These are phyloP conservation scores for Rhimphoctona megacephalus DNA, from an alignment of 2,888 invertebrate genomes.

Conservation along the genomic window DNA sequence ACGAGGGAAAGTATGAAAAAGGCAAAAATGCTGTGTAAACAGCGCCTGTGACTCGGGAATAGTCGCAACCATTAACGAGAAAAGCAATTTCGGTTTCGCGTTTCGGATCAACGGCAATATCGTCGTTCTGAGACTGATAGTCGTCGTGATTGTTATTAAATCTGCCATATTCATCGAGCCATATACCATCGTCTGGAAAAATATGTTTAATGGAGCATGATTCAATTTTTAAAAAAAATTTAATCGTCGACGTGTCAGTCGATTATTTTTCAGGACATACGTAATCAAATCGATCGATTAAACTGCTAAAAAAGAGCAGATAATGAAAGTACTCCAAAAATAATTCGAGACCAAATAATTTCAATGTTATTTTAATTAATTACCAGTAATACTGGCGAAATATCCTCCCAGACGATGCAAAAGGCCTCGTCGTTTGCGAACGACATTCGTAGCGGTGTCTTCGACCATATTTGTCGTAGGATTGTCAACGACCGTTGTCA, in stretches of 20 bases:
- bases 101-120: slow-evolving; percentile 66
- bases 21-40: slow-evolving; percentile 92
- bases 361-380: slow-evolving; percentile 6
- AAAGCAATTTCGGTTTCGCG: slow-evolving; percentile 81
- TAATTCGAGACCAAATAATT: not conserved
- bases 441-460: slow-evolving; percentile 67
- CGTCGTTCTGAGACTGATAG: slow-evolving; percentile 72
- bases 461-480: slow-evolving; percentile 77
- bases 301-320: not conserved
- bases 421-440: slow-evolving; percentile 73
- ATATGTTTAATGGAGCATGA: not conserved
- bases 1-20: slow-evolving; percentile 90
- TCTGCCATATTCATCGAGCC: slow-evolving; percentile 82
- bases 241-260: not conserved
- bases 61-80: slow-evolving; percentile 82
- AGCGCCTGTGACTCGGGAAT: slow-evolving; percentile 85
- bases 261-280: too few relatives aligned
- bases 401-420: slow-evolving; percentile 74
- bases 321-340: not conserved
- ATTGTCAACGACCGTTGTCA: slow-evolving; percentile 83
- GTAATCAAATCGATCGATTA: not conserved
- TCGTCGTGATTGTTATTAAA: slow-evolving; percentile 78
- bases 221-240: not conserved
- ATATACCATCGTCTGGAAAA: slow-evolving; percentile 79
- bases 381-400: slow-evolving; percentile 79